Base-by-base conservation (phyloP, 2,113 vertebrate species). In the Pollachius pollachius region DNA sequence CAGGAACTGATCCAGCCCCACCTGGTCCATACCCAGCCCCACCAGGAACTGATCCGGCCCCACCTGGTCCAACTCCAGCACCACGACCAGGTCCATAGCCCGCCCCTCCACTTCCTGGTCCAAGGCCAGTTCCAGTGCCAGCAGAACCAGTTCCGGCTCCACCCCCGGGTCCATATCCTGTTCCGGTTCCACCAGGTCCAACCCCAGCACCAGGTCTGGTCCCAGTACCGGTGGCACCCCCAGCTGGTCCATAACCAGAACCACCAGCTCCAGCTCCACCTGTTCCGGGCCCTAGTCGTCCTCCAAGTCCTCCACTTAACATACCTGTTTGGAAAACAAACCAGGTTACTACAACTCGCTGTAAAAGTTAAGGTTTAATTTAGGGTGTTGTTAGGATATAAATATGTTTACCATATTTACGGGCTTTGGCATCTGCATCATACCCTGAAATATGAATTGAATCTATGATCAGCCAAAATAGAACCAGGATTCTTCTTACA, bases 21-120 rank as follows among this genome's bases (percentile, higher is more conserved):
- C 30, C 30, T 34, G 30, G 30, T 34, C 30, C 30, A 34, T 34
- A 34, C 3, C 30, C 30, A 34, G 30, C 30, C 30, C 30, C 30
- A 34, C 30, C 30, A 6, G 30, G 30, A 34, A 34, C 30, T 34
- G 30, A 34, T 34, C 30, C 30, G 6, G 30, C 30, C 1, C 30
- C 30, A 34, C 30, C 30, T 34, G 75, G 64, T 17, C 73, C 74
- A 2, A 67, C 25, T 60, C 64, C 70, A 19, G 34, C 12, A 11
- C 64, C 64, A n/a, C 58, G 62, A 15, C 71, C 80, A 52, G 70
- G 5, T 1, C 86, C 85, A 73, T 67, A 54, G 1, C 70, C 84
- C 19, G 59, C 71, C 4, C 21, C 25, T 18, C 71, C 71, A 52
- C 30, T 27, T 34, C 77, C 81, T 58, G 70, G 78, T 27, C 68